Evolutionary conservation across 2,888 invertebrate species (phyloP).

Genomic region (Aradus depressus): DNA sequence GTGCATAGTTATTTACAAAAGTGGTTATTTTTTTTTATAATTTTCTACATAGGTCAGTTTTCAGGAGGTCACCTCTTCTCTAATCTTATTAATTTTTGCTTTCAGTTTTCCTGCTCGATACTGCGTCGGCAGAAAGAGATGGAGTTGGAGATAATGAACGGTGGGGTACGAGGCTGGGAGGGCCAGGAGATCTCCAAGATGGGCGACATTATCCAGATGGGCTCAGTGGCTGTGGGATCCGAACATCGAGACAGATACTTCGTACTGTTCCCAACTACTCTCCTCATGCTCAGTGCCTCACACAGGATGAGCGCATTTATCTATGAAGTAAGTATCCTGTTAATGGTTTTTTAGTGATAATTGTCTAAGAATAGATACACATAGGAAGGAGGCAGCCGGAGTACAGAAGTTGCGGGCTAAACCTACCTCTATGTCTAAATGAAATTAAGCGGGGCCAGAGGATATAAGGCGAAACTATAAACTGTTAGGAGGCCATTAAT

Average conservation of each 20-base stretch:
- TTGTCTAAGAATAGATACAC: too few relatives aligned
- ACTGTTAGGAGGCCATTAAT: too few relatives aligned
- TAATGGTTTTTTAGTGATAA: constrained; percentile 1
- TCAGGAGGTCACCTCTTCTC: too few relatives aligned
- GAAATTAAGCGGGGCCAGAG: too few relatives aligned
- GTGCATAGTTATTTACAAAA: too few relatives aligned
- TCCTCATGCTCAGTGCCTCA: constrained; percentile 83
- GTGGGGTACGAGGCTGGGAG: constrained; percentile 91
- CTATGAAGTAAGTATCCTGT: constrained; percentile 60
- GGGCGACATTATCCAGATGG: constrained; percentile 86
- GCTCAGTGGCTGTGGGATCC: constrained; percentile 75
- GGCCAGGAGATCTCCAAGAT: constrained; percentile 63
- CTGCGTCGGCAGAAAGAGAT: constrained; percentile 87
- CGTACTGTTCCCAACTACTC: constrained; percentile 77
- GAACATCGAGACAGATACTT: constrained; percentile 83
- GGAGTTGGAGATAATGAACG: constrained; percentile 87
- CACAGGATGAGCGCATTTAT: constrained; percentile 87
- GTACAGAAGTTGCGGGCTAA: too few relatives aligned
- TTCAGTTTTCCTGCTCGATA: constrained; percentile 72
- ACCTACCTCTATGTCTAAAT: too few relatives aligned
- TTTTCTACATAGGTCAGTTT: too few relatives aligned
- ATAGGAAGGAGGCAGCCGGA: too few relatives aligned
- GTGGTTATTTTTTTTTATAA: too few relatives aligned
- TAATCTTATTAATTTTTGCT: too few relatives aligned
- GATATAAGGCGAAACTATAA: too few relatives aligned